Base-by-base conservation (phyloP, 2,888 invertebrate species). In the Lamellibrachia satsuma region DNA sequence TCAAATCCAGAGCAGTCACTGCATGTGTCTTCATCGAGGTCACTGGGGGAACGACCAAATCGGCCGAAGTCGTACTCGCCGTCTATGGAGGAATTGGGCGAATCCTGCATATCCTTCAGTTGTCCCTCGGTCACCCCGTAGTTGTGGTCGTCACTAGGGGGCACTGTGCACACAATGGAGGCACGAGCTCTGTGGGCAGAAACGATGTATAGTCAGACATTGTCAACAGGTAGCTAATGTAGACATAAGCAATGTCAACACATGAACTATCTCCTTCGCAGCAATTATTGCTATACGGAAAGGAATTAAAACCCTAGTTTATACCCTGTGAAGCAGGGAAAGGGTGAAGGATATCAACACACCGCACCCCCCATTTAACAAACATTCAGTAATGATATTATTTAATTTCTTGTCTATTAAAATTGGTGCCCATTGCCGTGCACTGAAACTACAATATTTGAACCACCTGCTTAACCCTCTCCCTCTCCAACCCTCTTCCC, bases 91-190 rank as follows among this genome's bases (percentile, higher is more conserved):
- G 96, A 96, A 6, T 95, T 95, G 0, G 96, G 97, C 2, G 96
- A 95, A 9, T 75, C 75, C 75, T 75, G 75, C 75, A 75, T 75
- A n/a, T 75, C 75, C 75, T 6, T 15, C 6, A 75, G 22, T n/a
- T 75, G 75, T 22, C 75, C 75, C 75, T 75, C 75, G 2, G 75
- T 75, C 75, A 75, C 75, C 75, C 75, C 98, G 97, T 99, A 99
- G 92, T 98, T 98, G 97, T 99, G 99, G 97, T 99, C 99, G 97
- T 98, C 98, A 96, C 98, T 98, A 0, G 98, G 98, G 95, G 98
- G 98, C 92, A 98, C 98, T 3, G 98, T 98, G 95, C 98, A 98
- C 94, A 98, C 98, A 15, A 91, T 91, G 39, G 75, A 75, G 75
- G 75, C 75, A n/a, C 75, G 75, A 75, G 75, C 75, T 75, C 75